Evolutionary conservation across 35 echinoderm and acorn worm genomes (phyloP), one percentile per base, ranked within the genome.

Genomic region (Acanthaster planci): DNA sequence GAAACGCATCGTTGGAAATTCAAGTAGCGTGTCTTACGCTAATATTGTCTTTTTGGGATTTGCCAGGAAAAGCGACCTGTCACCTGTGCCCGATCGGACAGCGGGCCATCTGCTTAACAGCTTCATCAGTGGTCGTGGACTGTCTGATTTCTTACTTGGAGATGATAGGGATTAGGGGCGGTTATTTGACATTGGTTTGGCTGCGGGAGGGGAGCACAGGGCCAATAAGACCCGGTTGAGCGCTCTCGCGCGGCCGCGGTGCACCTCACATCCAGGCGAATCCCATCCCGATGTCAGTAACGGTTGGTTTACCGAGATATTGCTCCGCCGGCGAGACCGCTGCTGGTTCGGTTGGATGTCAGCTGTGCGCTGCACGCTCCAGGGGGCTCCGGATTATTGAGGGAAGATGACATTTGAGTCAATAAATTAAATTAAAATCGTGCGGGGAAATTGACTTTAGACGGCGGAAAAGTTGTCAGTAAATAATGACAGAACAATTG

Each of bases 401-500:
- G 64, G 34, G 2, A 72, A 67, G 21, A 72, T 31, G 64, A 72
- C 64, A 72, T 72, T 72, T 72, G 64, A 72, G 64, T 72, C 64
- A 72, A 72, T 72, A 72, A 72, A 72, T 72, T 72, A 72, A 72
- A 72, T 72, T 72, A 72, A 72, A 72, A 72, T 72, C 64, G 64
- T 72, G 64, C 64, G 64, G 64, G 64, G 34, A 72, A 72, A 72
- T 72, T 72, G 64, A 72, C 64, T 72, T 72, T 72, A 30, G 64
- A 35, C 64, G 64, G 64, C 64, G 64, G 64, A 72, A 72, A 72
- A 35, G 64, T 72, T 72, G 64, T 72, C 64, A 72, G 64, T 72
- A 72, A 72, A 72, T 72, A 72, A 72, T 36, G 64, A 26, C 34
- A 72, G 34, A 72, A 72, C 64, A 72, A 72, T 31, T 21, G 64